Percentiles rank a stretch among this genome's conserved stretches.
These are phyloP conservation scores for Entelurus aequoreus DNA, from an alignment of 2,113 vertebrate species.

Conservation along the genomic window DNA sequence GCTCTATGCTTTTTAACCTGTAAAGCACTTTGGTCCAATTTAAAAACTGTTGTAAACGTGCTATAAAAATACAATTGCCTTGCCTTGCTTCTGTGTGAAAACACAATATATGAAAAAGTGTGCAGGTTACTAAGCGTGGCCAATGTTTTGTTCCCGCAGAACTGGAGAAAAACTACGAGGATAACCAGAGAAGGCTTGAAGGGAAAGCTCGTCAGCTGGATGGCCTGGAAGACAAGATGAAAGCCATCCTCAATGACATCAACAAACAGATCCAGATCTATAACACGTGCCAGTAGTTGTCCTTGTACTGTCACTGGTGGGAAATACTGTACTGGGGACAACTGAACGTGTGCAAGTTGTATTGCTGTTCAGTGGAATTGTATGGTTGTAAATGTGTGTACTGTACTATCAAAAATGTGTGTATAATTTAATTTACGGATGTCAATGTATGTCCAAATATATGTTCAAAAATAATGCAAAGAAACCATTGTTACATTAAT, in stretches of 20 bases:
- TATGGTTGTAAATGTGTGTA: slow-evolving; percentile 19
- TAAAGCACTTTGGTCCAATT: too few relatives aligned
- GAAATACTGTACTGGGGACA: slow-evolving; percentile 7
- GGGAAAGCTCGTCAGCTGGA: slow-evolving; percentile 88
- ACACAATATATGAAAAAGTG: too few relatives aligned
- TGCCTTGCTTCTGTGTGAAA: too few relatives aligned
- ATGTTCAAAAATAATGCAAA: slow-evolving; percentile 1
- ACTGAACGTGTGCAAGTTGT: slow-evolving; percentile 15
- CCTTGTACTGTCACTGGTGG: not conserved
- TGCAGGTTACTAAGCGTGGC: too few relatives aligned
- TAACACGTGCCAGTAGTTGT: slow-evolving; percentile 89
- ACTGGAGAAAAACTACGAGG: slow-evolving; percentile 85
- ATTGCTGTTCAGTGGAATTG: slow-evolving; percentile 19
- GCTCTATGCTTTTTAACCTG: too few relatives aligned
- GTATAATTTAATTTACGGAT: slow-evolving; percentile 4
- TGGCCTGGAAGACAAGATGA: slow-evolving; percentile 92
- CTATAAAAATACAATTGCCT: too few relatives aligned
- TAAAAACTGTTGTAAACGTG: too few relatives aligned
- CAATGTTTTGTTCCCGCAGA: slow-evolving; percentile 57
- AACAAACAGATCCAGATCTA: slow-evolving; percentile 97
- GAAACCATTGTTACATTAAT: not conserved
- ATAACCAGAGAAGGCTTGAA: slow-evolving; percentile 83
- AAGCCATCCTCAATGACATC: slow-evolving; percentile 83
- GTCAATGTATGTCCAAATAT: slow-evolving; percentile 1
- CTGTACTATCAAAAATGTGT: slow-evolving; percentile 9